Evolutionary conservation across 2,797 vertebrate genomes (phyloP), one percentile per base, ranked within the genome.

Genomic region (Rhinogobio ventralis): DNA sequence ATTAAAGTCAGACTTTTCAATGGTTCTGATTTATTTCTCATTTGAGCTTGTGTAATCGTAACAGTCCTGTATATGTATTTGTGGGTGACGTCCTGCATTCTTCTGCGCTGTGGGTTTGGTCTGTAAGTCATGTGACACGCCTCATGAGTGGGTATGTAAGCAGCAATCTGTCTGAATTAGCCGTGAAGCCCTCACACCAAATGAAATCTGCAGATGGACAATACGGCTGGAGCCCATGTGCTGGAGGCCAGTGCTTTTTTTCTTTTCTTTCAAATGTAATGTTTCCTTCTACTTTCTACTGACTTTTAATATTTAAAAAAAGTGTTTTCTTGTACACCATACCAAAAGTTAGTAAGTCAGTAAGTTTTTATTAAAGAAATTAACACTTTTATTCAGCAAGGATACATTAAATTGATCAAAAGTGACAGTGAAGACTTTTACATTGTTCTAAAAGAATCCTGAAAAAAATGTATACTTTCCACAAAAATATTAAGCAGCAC

Each of bases 111-210:
- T 83, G 83, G 49, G 69, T 64, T 74, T 72, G 78, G 75, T 81
- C 71, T 77, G 72, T 75, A 80, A 74, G 69, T 77, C 30, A 80
- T 55, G 78, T 77, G 64, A 79, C 62, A 30, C 14, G 69, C 66
- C 45, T 72, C 71, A 79, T 64, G 69, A 82, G 71, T 78, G 51
- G 78, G 75, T 82, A 84, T 86, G 81, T 81, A 79, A 86, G 79
- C 77, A 86, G 49, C 46, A 28, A 79, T 89, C 86, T 49, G 78
- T 86, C 51, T 81, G 66, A 86, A 83, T 86, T 87, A 86, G 66
- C 84, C 36, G 64, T 62, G 42, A 79, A 82, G 66, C 66, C 86
- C 72, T 82, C 57, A 53, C 42, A 46, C 45, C 68, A 82, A 84
- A 82, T 84, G 78, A 71, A 81, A 74, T 80, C 72, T 82, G 73